A percentile compares a stretch with the other conserved stretches of the same genome.
phyloP scores from a whole-genome alignment of 2,113 vertebrate genomes.

The human region DNA sequence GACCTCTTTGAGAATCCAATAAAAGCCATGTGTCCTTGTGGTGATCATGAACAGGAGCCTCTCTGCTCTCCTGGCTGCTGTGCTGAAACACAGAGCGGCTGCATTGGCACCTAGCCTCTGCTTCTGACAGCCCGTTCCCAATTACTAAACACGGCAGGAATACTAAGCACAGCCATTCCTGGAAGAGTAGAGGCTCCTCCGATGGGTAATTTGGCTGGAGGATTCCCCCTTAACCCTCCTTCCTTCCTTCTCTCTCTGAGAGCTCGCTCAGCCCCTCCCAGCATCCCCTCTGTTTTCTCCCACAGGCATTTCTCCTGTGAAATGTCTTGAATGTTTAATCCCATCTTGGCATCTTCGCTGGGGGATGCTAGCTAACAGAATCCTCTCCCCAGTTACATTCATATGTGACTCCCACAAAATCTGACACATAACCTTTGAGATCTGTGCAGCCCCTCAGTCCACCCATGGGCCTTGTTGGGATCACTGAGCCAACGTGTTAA shows the following conservation, averaged over 20 bases:
- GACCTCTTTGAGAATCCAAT: background rate
- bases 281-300: background rate
- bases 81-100: background rate
- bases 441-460: background rate
- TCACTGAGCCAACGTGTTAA: background rate
- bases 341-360: background rate
- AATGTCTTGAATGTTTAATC: background rate
- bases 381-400: background rate
- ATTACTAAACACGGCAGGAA: background rate
- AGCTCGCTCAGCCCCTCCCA: background rate
- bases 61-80: background rate
- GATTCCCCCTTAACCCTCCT: background rate
- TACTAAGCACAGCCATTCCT: background rate
- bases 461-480: fast-evolving
- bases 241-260: background rate
- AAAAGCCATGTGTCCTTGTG: background rate
- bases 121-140: background rate
- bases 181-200: background rate
- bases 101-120: background rate
- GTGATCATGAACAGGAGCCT: background rate
- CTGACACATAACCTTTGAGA: background rate
- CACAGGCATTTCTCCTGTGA: background rate
- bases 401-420: background rate
- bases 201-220: background rate
- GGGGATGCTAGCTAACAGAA: background rate